A percentile compares a stretch with the other conserved stretches of the same genome.
phyloP scores from a whole-genome alignment of 2,888 invertebrate species.

The Megalurothrips usitatus region DNA sequence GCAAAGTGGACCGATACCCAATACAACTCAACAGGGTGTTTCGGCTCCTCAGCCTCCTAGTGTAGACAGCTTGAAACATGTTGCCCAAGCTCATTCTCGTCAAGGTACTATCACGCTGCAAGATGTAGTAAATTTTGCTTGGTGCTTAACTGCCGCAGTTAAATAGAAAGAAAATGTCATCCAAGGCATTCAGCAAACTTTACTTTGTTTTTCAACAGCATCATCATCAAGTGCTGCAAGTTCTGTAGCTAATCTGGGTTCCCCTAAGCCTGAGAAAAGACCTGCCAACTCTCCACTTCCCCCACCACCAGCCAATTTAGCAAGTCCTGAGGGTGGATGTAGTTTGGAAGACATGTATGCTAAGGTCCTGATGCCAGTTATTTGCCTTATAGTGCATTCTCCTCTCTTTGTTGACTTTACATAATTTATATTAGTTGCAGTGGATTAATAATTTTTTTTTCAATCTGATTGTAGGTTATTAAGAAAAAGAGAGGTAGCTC shows the following conservation, averaged over 20 bases:
- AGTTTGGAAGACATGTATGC: slow-evolving; percentile 88
- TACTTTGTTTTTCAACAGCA: slow-evolving; percentile 46
- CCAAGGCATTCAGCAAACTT: too few species aligned
- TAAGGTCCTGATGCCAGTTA: slow-evolving; percentile 63
- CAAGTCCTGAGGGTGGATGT: slow-evolving; percentile 40
- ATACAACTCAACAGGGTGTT: slow-evolving; percentile 31
- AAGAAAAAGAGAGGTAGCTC: slow-evolving; percentile 30
- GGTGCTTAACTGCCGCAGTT: background rate
- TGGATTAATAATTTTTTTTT: background rate
- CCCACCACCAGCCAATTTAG: slow-evolving; percentile 60
- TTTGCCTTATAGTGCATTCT: slow-evolving; percentile 44
- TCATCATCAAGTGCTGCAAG: slow-evolving; percentile 69
- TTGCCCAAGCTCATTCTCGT: slow-evolving; percentile 56
- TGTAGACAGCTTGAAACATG: slow-evolving; percentile 57
- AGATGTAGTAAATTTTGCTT: background rate
- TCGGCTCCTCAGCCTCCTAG: slow-evolving; percentile 56
- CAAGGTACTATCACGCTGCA: slow-evolving; percentile 47
- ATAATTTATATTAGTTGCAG: background rate
- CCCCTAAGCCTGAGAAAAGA: slow-evolving; percentile 84
- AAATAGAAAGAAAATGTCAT: background rate
- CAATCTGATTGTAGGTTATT: slow-evolving; percentile 13
- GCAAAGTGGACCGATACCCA: slow-evolving; percentile 27
- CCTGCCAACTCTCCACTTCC: slow-evolving; percentile 86
- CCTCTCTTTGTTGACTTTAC: background rate
- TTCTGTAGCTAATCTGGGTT: slow-evolving; percentile 70